phyloP scores from a whole-genome alignment of 2,888 invertebrate species.

The Amphipoea oculea region DNA sequence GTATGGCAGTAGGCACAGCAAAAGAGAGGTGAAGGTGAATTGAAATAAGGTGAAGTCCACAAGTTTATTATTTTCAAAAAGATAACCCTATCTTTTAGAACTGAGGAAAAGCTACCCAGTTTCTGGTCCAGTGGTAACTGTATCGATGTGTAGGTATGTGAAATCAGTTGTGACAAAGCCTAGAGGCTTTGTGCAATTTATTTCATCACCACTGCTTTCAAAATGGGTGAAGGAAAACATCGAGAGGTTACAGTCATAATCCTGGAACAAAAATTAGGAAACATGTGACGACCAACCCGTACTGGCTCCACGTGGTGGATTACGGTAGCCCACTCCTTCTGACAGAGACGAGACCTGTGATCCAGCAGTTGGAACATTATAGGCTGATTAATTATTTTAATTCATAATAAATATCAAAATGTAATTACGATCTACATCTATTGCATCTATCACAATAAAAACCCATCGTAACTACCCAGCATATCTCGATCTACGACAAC shows the following conservation, averaged over 20 bases:
- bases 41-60: no score
- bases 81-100: neutral
- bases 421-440: neutral
- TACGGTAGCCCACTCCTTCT: neutral
- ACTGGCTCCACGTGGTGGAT: neutral
- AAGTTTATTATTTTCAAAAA: neutral
- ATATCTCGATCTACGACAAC: slow-evolving; percentile 43
- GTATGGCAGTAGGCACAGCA: neutral
- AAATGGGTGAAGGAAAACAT: neutral
- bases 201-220: neutral
- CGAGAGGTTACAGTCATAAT: neutral
- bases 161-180: no score
- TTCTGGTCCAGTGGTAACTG: neutral
- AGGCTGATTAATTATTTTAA: neutral
- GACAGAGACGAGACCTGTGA: neutral
- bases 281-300: no score
- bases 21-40: neutral
- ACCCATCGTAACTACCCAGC: neutral
- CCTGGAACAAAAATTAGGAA: neutral
- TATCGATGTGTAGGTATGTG: no score
- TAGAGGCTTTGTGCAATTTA: neutral
- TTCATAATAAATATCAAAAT: neutral
- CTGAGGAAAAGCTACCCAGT: neutral
- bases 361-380: neutral
- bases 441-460: neutral